Conservation (phyloP, 2,797 vertebrate species). For the Ficedula albicollis region DNA sequence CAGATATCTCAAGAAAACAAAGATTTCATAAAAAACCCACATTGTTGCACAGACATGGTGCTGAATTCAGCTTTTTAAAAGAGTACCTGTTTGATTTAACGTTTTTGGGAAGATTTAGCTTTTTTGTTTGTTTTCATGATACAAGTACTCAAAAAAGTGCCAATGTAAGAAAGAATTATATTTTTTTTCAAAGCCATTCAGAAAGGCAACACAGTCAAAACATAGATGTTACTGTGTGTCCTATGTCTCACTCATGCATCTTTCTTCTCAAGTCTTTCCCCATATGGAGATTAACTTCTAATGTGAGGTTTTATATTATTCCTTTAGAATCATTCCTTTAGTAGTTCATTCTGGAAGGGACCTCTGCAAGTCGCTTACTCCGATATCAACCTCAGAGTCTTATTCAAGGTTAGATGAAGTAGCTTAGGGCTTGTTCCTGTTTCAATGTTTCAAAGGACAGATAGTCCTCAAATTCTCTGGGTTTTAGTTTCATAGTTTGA, state of each 20-base stretch:
- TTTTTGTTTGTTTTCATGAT: not conserved
- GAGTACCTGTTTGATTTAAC: not conserved
- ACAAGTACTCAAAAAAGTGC: not conserved
- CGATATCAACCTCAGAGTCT: not conserved
- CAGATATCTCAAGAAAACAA: not conserved
- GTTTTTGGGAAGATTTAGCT: not conserved
- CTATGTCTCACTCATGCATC: not conserved
- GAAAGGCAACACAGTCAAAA: not conserved
- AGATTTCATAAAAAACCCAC: not conserved
- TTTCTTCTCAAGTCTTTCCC: not conserved
- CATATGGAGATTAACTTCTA: not conserved
- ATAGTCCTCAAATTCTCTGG: not conserved
- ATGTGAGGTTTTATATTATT: not conserved
- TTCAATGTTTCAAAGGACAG: not conserved
- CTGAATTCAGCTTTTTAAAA: not conserved
- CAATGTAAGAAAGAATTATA: not conserved
- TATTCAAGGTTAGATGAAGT: not conserved
- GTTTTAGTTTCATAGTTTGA: not conserved
- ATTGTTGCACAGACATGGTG: not conserved
- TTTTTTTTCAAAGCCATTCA: not conserved
- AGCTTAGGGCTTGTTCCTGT: not conserved
- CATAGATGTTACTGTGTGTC: accelerated
- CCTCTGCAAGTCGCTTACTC: not conserved
- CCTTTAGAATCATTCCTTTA: not conserved
- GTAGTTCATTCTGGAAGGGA: not conserved